Percentiles rank a stretch among this genome's conserved stretches.
phyloP scores from a whole-genome alignment of 2,113 vertebrate species.

The Todiramphus chloris region DNA sequence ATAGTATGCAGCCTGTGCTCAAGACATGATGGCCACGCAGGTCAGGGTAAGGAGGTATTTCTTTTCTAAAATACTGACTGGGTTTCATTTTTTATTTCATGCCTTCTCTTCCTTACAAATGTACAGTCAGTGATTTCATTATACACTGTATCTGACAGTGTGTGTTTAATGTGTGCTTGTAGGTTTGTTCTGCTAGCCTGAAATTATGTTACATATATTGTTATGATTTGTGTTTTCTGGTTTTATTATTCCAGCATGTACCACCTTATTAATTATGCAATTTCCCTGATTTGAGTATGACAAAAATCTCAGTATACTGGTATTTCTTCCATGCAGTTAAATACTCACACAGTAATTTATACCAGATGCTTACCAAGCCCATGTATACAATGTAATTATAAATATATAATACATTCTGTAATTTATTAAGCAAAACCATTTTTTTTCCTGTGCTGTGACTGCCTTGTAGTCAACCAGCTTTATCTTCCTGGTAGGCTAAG shows the following conservation, averaged over 20 bases:
- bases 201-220: neutral
- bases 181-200: neutral
- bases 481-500: neutral
- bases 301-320: neutral
- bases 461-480: neutral
- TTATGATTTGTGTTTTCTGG: neutral
- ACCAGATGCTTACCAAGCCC: neutral
- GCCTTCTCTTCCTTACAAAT: neutral
- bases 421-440: neutral
- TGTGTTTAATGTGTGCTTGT: neutral
- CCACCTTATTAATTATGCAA: neutral
- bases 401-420: neutral
- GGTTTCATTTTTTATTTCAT: neutral
- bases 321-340: conserved; percentile 13
- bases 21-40: neutral
- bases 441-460: neutral
- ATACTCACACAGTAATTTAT: neutral
- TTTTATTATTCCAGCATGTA: neutral
- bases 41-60: rapidly evolving
- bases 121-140: neutral
- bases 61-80: neutral
- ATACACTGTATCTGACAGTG: neutral
- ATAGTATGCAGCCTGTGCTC: neutral
- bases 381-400: neutral
- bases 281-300: neutral